Conservation (phyloP, 2,888 invertebrate genomes). For the Cheilosia soror region DNA sequence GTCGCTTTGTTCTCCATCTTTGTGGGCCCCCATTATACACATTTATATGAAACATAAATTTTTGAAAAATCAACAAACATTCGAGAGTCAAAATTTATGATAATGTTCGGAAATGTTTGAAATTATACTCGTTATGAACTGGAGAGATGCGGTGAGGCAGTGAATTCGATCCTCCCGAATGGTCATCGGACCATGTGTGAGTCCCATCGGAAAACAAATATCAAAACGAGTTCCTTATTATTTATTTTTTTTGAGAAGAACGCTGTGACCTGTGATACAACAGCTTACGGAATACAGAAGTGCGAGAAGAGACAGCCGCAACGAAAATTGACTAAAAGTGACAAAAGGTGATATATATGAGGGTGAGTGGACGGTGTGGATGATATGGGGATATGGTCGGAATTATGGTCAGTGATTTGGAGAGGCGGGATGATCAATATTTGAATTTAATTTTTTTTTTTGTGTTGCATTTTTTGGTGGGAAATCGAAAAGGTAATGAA, state of each 20-base stretch:
- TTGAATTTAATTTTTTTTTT: constrained; percentile 37
- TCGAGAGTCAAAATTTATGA: constrained; percentile 72
- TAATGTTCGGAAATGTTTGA: constrained; percentile 74
- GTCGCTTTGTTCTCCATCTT: constrained; percentile 37
- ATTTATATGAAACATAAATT: constrained; percentile 75
- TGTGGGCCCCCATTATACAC: constrained; percentile 64
- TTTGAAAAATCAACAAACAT: constrained; percentile 75
- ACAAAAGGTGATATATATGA: constrained; percentile 71
- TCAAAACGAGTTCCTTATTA: constrained; percentile 55
- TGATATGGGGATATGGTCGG: constrained; percentile 28
- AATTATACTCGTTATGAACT: constrained; percentile 75
- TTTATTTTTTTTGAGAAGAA: constrained; percentile 1
- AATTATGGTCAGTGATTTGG: constrained; percentile 37
- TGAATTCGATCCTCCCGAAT: constrained; percentile 65
- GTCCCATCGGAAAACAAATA: constrained; percentile 41
- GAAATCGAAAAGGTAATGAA: background rate
- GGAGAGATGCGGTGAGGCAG: constrained; percentile 49
- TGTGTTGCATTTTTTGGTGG: background rate
- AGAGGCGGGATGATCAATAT: constrained; percentile 56
- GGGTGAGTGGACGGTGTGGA: constrained; percentile 47
- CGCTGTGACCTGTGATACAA: constrained; percentile 33
- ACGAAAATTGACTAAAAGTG: constrained; percentile 72
- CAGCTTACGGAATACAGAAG: constrained; percentile 75
- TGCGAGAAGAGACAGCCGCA: constrained; percentile 74
- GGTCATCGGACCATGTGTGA: constrained; percentile 64